phyloP scores from a whole-genome alignment of 37 sponge, comb jelly and placozoan species.

The Chondrilla cf. caribensis region DNA sequence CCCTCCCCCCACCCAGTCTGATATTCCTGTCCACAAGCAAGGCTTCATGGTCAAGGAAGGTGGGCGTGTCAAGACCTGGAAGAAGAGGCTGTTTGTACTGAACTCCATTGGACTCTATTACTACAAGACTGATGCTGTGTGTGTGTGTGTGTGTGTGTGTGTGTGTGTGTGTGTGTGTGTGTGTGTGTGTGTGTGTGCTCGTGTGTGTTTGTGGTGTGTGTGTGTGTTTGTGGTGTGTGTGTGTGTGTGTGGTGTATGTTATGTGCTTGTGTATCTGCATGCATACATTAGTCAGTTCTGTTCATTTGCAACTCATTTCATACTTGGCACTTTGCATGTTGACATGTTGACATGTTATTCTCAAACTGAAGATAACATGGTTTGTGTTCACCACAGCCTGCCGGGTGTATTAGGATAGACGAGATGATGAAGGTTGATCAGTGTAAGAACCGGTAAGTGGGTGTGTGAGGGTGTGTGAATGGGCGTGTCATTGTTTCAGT shows the following conservation, averaged over 20 bases:
- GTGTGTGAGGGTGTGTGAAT: too few relatives aligned
- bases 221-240: not conserved
- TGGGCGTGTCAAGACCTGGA: conserved; percentile 68
- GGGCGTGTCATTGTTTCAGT: too few relatives aligned
- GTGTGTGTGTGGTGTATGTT: not conserved
- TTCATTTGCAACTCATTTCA: too few relatives aligned
- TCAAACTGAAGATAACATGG: too few relatives aligned
- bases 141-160: conserved; percentile 25
- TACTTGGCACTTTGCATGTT: too few relatives aligned
- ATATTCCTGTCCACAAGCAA: conserved; percentile 52
- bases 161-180: conserved; percentile 22
- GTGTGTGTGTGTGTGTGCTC: conserved; percentile 4
- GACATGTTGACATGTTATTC: too few relatives aligned
- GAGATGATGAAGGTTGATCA: conserved; percentile 44
- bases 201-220: conserved; percentile 1
- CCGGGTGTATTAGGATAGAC: conserved; percentile 26
- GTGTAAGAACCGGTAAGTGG: conserved; percentile 38
- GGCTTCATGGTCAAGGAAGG: conserved; percentile 79
- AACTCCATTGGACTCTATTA: conserved; percentile 51
- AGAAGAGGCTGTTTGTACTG: conserved; percentile 68
- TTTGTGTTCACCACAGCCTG: conserved; percentile 47
- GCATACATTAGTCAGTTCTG: too few relatives aligned
- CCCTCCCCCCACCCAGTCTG: not conserved
- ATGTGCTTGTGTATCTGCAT: not conserved
- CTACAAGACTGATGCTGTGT: conserved; percentile 66